Evolutionary conservation across 1,140 invertebrate genomes (phyloP).

Genomic region (Brachionus koreanus): DNA sequence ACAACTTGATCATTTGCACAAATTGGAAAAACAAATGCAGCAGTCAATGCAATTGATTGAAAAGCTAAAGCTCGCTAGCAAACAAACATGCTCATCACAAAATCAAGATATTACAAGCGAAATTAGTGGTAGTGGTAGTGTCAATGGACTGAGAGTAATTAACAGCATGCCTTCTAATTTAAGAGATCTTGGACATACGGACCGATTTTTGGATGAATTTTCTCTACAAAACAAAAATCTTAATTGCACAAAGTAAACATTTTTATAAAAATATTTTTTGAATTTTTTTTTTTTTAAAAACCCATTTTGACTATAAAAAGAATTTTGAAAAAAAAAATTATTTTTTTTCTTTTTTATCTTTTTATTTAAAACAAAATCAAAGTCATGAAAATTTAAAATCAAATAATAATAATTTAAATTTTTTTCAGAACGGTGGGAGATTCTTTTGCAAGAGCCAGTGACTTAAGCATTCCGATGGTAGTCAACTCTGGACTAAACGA

Average conservation of each 20-base stretch:
- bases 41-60: conserved; percentile 26
- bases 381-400: too few relatives aligned
- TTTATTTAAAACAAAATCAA: too few relatives aligned
- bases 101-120: neutral
- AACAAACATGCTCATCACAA: neutral
- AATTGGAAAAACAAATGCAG: conserved; percentile 21
- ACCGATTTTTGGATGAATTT: neutral
- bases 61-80: conserved; percentile 22
- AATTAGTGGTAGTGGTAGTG: too few relatives aligned
- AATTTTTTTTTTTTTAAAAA: neutral
- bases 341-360: too few relatives aligned
- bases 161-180: conserved; percentile 32
- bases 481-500: neutral
- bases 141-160: neutral
- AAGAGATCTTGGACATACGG: neutral
- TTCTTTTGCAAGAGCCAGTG: neutral
- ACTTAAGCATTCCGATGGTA: neutral
- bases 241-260: neutral
- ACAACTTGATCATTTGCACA: conserved; percentile 21
- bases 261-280: neutral
- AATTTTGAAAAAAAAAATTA: too few relatives aligned
- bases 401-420: too few relatives aligned
- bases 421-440: neutral
- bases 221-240: neutral
- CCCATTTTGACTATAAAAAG: too few relatives aligned